These are phyloP conservation scores for Tarsius wallacei DNA, from an alignment of 2,797 vertebrate species.

Conservation along the genomic window DNA sequence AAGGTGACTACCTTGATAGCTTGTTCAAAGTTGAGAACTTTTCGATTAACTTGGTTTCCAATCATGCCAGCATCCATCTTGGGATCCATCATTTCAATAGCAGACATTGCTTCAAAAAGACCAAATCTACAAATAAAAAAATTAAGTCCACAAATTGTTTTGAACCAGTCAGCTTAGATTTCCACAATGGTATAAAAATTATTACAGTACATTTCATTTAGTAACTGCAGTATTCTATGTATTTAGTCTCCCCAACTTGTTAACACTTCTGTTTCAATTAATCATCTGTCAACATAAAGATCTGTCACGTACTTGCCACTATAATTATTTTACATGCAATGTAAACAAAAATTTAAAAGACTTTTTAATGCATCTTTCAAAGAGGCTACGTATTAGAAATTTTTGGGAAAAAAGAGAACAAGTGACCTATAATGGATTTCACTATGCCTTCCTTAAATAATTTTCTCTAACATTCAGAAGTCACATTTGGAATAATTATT, in stretches of 20 bases:
- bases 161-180: constrained; percentile 48
- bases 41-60: constrained; percentile 99
- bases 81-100: constrained; percentile 99
- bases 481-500: constrained; percentile 35
- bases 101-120: constrained; percentile 99
- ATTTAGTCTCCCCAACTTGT: constrained; percentile 41
- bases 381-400: not conserved
- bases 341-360: not conserved
- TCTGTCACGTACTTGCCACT: constrained; percentile 3
- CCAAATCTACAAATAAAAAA: constrained; percentile 94
- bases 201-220: constrained; percentile 27
- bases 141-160: constrained; percentile 56
- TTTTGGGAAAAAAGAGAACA: not conserved
- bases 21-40: constrained; percentile 99
- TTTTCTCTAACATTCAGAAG: constrained; percentile 50
- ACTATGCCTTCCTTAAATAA: constrained; percentile 29
- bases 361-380: constrained; percentile 5
- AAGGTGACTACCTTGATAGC: constrained; percentile 95
- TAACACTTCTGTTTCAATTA: constrained; percentile 54
- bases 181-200: constrained; percentile 8
- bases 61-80: constrained; percentile 99
- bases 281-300: constrained; percentile 46
- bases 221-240: constrained; percentile 18
- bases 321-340: constrained; percentile 14
- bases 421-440: constrained; percentile 2